phyloP scores from a whole-genome alignment of 2,888 invertebrate genomes.

The Galerucella calmariensis region DNA sequence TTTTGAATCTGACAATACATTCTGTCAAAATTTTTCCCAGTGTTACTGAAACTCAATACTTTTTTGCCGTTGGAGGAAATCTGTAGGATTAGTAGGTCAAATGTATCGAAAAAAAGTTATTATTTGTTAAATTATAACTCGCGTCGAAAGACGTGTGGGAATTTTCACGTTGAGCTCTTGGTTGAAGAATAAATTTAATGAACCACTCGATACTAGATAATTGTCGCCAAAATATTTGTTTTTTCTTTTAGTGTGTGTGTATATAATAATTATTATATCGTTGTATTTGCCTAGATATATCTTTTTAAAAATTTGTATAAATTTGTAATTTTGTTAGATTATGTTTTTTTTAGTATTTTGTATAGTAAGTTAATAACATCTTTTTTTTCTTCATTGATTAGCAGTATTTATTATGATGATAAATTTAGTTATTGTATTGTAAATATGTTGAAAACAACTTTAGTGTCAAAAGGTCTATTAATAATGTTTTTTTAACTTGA shows the following conservation, averaged over 20 bases:
- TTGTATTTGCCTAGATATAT: conserved; percentile 38
- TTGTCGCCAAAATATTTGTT: conserved; percentile 38
- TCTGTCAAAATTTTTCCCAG: too few species aligned
- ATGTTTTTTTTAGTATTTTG: conserved; percentile 42
- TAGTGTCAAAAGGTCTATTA: conserved; percentile 53
- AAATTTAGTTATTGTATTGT: conserved; percentile 51
- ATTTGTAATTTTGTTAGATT: conserved; percentile 46
- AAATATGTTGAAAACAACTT: conserved; percentile 51
- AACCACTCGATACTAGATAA: conserved; percentile 26
- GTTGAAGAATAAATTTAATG: conserved; percentile 30
- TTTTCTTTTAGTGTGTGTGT: conserved; percentile 23
- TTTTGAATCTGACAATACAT: too few species aligned
- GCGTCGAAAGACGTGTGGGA: not conserved
- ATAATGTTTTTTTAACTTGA: conserved; percentile 54
- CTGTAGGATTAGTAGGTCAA: too few species aligned
- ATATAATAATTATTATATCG: conserved; percentile 26
- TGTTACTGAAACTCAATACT: too few species aligned
- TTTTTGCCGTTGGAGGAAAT: too few species aligned
- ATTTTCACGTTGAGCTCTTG: conserved; percentile 17
- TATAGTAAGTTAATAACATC: conserved; percentile 40
- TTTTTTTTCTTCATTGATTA: conserved; percentile 41
- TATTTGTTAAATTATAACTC: not conserved
- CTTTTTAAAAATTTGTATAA: conserved; percentile 42
- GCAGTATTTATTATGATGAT: conserved; percentile 51
- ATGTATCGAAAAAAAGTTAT: too few species aligned